Percentiles rank a stretch among this genome's conserved stretches.
These are phyloP conservation scores for Bombus cullumanus DNA, from an alignment of 1,140 invertebrate species.

Conservation along the genomic window DNA sequence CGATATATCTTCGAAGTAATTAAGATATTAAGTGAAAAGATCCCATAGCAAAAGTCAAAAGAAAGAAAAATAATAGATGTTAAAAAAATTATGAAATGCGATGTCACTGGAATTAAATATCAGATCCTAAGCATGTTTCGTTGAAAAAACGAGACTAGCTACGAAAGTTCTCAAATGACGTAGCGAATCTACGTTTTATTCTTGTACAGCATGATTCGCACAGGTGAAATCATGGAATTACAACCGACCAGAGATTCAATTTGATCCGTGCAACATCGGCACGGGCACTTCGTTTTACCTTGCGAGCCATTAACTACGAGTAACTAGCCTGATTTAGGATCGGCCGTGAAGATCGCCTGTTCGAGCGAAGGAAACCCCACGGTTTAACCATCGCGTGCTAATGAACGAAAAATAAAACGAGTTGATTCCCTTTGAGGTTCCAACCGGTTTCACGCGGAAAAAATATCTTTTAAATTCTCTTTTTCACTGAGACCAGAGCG, in stretches of 20 bases:
- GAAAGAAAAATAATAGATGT: no score
- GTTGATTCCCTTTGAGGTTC: conserved; percentile 3
- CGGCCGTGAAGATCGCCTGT: not conserved
- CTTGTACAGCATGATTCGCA: not conserved
- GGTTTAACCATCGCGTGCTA: conserved; percentile 35
- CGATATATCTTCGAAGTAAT: not conserved
- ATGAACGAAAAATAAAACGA: conserved; percentile 46
- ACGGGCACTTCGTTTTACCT: conserved; percentile 9
- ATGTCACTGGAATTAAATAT: not conserved
- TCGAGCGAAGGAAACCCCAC: conserved; percentile 3
- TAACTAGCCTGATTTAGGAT: conserved; percentile 44
- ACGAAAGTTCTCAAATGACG: conserved; percentile 1
- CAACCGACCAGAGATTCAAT: not conserved
- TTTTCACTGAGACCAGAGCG: not conserved
- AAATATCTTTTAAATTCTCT: conserved; percentile 28
- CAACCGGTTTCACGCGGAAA: conserved; percentile 53
- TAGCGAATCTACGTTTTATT: not conserved
- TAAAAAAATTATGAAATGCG: not conserved
- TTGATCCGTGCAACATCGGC: not conserved
- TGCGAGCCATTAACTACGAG: conserved; percentile 23
- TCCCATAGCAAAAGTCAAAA: not conserved
- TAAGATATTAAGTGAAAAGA: not conserved
- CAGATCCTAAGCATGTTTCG: not conserved
- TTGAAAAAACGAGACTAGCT: not conserved
- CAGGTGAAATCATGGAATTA: not conserved